Percentiles rank a stretch among this genome's conserved stretches.
These are phyloP conservation scores for Puma concolor DNA, from an alignment of 2,113 vertebrate species.

Conservation along the genomic window DNA sequence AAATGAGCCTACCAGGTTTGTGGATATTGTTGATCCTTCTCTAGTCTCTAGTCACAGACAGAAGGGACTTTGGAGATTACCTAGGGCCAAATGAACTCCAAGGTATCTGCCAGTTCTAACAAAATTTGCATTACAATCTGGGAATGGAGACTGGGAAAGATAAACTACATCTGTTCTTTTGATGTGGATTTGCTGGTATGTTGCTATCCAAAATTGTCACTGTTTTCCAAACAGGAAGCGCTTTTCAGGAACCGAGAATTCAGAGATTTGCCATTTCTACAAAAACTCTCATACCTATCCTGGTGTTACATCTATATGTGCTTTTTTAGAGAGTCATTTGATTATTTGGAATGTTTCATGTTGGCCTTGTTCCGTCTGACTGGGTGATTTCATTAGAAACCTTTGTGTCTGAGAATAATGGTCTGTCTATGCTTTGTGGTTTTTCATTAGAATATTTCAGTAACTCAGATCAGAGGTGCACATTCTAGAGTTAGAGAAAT, in stretches of 20 bases:
- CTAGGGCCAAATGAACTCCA: not conserved
- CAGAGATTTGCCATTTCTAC: slow-evolving; percentile 39
- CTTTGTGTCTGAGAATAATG: not conserved
- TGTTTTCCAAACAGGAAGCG: slow-evolving; percentile 69
- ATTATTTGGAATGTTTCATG: not conserved
- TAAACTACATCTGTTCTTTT: slow-evolving; percentile 65
- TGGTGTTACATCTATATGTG: not conserved
- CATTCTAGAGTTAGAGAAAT: not conserved
- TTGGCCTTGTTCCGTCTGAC: not conserved
- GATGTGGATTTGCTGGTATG: slow-evolving; percentile 56
- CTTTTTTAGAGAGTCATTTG: slow-evolving; percentile 33
- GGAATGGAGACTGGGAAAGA: slow-evolving; percentile 69
- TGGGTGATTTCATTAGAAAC: slow-evolving; percentile 21
- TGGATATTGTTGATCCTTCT: not conserved
- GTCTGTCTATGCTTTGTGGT: not conserved
- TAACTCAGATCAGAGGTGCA: not conserved
- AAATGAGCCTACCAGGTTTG: not conserved
- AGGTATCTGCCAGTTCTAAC: not conserved
- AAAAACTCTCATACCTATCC: not conserved
- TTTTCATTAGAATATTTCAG: not conserved
- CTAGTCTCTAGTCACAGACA: not conserved
- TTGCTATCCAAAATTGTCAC: slow-evolving; percentile 56
- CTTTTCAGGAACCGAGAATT: slow-evolving; percentile 69
- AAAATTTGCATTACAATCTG: slow-evolving; percentile 38
- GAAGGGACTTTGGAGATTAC: not conserved